Base-by-base conservation (phyloP, 2,113 vertebrate species). In the Anhinga rufa region DNA sequence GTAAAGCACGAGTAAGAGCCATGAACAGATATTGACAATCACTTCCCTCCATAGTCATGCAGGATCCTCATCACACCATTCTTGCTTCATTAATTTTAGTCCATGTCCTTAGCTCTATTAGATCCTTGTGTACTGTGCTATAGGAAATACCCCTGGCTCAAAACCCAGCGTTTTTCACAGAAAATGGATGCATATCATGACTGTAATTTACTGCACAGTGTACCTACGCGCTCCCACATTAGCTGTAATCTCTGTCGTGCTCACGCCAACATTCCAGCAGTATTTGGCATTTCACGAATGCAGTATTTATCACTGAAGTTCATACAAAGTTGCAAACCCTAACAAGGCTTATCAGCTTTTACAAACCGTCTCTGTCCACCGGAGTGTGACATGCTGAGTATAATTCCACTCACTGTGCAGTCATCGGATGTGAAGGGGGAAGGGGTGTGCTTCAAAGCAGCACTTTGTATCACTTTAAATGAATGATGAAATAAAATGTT, bases 241-340 rank as follows among this genome's bases (percentile, higher is more conserved):
- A 96, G 89, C 90, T 93, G 64, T 75, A 75, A 95, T 96, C 94
- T 97, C 92, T 74, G 82, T 96, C 86, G 52, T 86, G 87, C 57
- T 81, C 77, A 64, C 54, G 42, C 95, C 92, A 94, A 80, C 55
- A 83, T 97, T 88, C 90, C 75, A 70, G 80, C 80, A 88, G 58
- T 80, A 75, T 89, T 93, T 97, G 95, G 88, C 93, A 86, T 95
- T 96, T 96, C 95, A 92, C 69, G 49, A 97, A 49, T 4, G 11
- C 44, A 52, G 86, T 95, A 61, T 97, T 97, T 97, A 95, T 95
- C 93, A 86, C 96, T n/a, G 95, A 95, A 96, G 95, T 97, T 98
- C 97, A 87, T 68, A 72, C 52, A 82, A 95, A 95, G 74, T 95
- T 94, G 90, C 88, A 95, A 92, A 94, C 77, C 86, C 83, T 94